Conservation (phyloP, 2,888 invertebrate species). For the Rhorus exstirpatorius region DNA sequence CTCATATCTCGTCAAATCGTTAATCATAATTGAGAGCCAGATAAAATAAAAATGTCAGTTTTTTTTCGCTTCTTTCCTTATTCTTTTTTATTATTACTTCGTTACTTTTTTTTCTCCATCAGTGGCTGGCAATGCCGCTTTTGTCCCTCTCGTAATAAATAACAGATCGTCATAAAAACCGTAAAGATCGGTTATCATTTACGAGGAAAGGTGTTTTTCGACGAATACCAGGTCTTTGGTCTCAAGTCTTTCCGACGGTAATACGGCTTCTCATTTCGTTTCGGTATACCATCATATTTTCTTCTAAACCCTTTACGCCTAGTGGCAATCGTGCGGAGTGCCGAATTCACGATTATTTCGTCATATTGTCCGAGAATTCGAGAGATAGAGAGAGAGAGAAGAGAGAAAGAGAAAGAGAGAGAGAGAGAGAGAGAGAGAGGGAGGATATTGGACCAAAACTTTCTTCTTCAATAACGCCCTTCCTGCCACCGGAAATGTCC, state of each 20-base stretch:
- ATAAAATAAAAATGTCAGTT: constrained; percentile 35
- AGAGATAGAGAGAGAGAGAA: constrained; percentile 47
- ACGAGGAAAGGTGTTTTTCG: constrained; percentile 71
- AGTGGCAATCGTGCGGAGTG: constrained; percentile 12
- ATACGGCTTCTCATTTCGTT: constrained; percentile 58
- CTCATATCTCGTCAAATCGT: constrained; percentile 40
- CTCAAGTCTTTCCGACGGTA: constrained; percentile 48
- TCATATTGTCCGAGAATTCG: constrained; percentile 26
- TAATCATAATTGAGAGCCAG: constrained; percentile 59
- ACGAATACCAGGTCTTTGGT: constrained; percentile 59
- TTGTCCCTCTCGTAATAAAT: constrained; percentile 77
- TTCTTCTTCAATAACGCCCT: constrained; percentile 40
- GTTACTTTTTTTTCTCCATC: constrained; percentile 53
- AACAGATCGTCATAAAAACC: constrained; percentile 76
- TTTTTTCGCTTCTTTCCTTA: constrained; percentile 58
- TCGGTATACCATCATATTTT: constrained; percentile 10
- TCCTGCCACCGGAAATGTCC: constrained; percentile 78
- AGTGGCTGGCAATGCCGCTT: constrained; percentile 73
- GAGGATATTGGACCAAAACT: constrained; percentile 34
- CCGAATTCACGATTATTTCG: constrained; percentile 46
- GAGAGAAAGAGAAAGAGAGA: constrained; percentile 54
- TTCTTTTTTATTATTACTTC: constrained; percentile 52
- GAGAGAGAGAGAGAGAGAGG: constrained; percentile 56
- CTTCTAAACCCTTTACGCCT: constrained; percentile 9
- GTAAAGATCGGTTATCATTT: constrained; percentile 80